Conservation (phyloP, 2,797 vertebrate species). For the Peromyscus attwateri region DNA sequence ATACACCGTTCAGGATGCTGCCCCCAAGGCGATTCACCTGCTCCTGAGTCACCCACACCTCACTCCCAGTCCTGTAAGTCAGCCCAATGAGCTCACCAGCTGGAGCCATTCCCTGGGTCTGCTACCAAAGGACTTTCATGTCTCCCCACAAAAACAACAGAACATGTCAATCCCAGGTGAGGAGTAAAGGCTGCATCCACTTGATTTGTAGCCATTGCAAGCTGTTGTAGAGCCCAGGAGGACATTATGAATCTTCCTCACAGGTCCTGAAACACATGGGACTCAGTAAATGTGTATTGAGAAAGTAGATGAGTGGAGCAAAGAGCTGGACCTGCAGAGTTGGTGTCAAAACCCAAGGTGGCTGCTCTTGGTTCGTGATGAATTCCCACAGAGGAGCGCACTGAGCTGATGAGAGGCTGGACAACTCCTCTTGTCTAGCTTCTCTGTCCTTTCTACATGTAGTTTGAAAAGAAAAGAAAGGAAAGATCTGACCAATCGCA, state of each 20-base stretch:
- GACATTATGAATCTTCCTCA: neutral
- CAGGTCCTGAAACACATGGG: neutral
- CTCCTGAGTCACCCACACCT: neutral
- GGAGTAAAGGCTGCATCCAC: neutral
- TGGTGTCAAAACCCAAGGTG: neutral
- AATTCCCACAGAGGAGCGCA: neutral
- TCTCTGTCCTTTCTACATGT: neutral
- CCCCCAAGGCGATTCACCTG: neutral
- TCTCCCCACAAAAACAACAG: neutral
- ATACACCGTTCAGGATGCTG: neutral
- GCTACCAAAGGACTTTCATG: too few relatives aligned
- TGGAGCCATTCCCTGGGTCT: too few relatives aligned
- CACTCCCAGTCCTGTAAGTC: neutral
- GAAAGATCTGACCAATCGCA: neutral
- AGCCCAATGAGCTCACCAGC: neutral
- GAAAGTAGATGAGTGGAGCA: neutral
- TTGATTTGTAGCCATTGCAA: neutral
- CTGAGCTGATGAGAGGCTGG: neutral
- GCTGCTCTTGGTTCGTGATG: neutral
- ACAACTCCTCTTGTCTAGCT: neutral
- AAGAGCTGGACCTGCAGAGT: neutral
- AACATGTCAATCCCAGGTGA: neutral
- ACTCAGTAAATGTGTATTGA: neutral
- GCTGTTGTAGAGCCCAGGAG: accelerated
- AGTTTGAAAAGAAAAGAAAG: neutral